Evolutionary conservation across 2,113 vertebrate species (phyloP).

Genomic region (Notiomystis cincta): DNA sequence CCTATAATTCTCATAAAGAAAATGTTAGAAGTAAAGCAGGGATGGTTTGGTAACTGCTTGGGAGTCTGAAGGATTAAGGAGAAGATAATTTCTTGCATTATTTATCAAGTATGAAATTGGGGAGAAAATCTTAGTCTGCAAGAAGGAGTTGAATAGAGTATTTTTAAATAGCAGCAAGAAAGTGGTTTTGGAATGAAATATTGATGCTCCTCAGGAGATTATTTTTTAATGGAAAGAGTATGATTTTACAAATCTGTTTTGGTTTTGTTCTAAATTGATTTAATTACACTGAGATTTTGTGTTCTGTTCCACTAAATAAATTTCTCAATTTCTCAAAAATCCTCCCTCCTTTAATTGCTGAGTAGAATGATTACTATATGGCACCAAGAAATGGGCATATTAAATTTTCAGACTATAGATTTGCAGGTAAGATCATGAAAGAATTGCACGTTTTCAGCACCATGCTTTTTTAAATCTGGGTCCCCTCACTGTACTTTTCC

Average conservation of each 20-base stretch:
- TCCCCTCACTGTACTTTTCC: background rate
- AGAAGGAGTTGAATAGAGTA: background rate
- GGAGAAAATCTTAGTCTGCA: background rate
- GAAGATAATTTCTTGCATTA: background rate
- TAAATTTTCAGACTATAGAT: background rate
- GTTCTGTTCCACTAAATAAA: background rate
- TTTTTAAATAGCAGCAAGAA: background rate
- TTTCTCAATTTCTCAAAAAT: background rate
- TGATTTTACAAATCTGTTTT: background rate
- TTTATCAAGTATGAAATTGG: background rate
- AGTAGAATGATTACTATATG: background rate
- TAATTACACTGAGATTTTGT: background rate
- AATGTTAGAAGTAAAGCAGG: background rate
- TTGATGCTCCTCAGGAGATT: background rate
- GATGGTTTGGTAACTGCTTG: background rate
- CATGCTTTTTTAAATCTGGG: background rate
- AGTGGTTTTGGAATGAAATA: background rate
- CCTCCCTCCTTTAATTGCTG: background rate
- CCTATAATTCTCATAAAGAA: background rate
- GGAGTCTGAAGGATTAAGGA: background rate
- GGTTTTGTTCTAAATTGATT: background rate
- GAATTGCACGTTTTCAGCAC: background rate
- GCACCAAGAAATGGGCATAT: fast-evolving
- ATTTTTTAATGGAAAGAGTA: background rate
- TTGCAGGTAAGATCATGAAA: background rate